Percentiles rank a stretch among this genome's conserved stretches.
phyloP scores from a whole-genome alignment of 2,888 invertebrate species.

The Clepsis dumicolana region DNA sequence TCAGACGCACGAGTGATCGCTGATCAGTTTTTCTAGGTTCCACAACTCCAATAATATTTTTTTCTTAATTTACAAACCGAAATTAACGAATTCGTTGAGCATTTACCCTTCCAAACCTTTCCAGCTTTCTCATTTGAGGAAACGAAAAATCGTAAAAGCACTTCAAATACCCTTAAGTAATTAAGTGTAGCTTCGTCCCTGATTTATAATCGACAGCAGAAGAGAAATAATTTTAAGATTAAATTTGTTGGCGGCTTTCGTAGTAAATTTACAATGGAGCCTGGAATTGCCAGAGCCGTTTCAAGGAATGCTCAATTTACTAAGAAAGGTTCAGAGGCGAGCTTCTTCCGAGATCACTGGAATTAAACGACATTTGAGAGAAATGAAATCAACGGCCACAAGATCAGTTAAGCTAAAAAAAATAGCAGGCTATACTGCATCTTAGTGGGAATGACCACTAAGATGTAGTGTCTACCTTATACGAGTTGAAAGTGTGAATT shows the following conservation, averaged over 20 bases:
- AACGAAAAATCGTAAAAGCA: slow-evolving; percentile 41
- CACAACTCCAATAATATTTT: background rate
- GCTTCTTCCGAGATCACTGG: slow-evolving; percentile 65
- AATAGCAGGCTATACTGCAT: no score
- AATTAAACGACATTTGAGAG: slow-evolving; percentile 66
- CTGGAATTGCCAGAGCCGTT: slow-evolving; percentile 71
- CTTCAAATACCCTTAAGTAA: slow-evolving; percentile 43
- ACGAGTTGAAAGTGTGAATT: background rate
- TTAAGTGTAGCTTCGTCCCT: slow-evolving; percentile 50
- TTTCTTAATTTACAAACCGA: slow-evolving; percentile 3
- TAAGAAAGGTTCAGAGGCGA: slow-evolving; percentile 59
- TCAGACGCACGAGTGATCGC: background rate
- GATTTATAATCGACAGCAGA: slow-evolving; percentile 58
- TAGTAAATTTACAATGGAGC: slow-evolving; percentile 75
- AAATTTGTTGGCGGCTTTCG: slow-evolving; percentile 77
- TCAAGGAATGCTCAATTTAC: slow-evolving; percentile 78
- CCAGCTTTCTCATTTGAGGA: slow-evolving; percentile 15
- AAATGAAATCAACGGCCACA: slow-evolving; percentile 39
- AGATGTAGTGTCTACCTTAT: no score
- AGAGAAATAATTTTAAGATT: slow-evolving; percentile 71
- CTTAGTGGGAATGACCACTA: no score
- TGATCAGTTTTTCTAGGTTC: background rate
- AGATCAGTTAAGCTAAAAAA: background rate
- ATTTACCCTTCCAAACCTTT: slow-evolving; percentile 8
- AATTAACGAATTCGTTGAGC: slow-evolving; percentile 26